Evolutionary conservation across 2,113 vertebrate species (phyloP).

Genomic region (mouse (Mus musculus)): DNA sequence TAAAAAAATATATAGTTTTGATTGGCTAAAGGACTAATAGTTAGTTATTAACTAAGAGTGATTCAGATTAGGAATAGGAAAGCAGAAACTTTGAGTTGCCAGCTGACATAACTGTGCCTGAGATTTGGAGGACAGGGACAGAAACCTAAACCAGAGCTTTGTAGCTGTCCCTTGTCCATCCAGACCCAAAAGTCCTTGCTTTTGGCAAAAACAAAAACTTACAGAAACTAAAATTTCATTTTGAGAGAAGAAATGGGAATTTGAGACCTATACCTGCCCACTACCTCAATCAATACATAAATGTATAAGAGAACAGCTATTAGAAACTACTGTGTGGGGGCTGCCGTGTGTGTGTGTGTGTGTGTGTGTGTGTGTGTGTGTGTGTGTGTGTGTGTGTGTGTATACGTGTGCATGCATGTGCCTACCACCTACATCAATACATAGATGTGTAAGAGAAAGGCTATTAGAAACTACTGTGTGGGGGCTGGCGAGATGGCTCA

Average conservation of each 20-base stretch:
- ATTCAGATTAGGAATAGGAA: neutral
- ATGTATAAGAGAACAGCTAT: neutral
- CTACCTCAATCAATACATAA: conserved; percentile 19
- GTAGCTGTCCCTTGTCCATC: neutral
- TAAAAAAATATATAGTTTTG: conserved; percentile 8
- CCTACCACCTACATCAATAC: too few relatives aligned
- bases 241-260: neutral
- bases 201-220: neutral
- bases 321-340: neutral
- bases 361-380: neutral
- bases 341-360: neutral
- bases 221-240: conserved; percentile 29
- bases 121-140: neutral
- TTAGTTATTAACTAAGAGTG: conserved; percentile 21
- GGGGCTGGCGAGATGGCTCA: too few relatives aligned
- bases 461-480: too few relatives aligned
- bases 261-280: neutral
- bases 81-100: neutral
- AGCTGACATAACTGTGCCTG: neutral
- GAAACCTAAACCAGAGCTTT: neutral
- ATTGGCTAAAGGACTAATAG: neutral
- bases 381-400: neutral
- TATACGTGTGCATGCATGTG: too few relatives aligned
- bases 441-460: too few relatives aligned
- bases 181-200: neutral